phyloP scores from a whole-genome alignment of 2,888 invertebrate genomes.

The Tuta absoluta region DNA sequence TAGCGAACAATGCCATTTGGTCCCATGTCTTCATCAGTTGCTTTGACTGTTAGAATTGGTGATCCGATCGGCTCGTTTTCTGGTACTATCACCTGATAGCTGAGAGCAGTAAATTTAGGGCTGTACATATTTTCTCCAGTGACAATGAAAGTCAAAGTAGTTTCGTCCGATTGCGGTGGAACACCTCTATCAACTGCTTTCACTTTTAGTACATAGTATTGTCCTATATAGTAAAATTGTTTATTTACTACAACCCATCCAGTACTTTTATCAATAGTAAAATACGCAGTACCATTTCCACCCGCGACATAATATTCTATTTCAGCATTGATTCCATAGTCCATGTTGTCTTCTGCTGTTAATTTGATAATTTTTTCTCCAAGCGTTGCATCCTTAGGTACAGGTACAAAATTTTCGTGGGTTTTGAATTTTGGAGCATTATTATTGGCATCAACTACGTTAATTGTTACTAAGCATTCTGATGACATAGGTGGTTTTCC shows the following conservation, averaged over 20 bases:
- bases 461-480: slow-evolving; percentile 91
- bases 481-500: slow-evolving; percentile 97
- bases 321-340: slow-evolving; percentile 94
- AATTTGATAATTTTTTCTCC: slow-evolving; percentile 88
- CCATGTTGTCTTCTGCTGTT: slow-evolving; percentile 87
- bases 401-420: slow-evolving; percentile 88
- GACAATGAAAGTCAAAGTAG: slow-evolving; percentile 86
- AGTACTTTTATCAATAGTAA: slow-evolving; percentile 86
- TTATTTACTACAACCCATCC: slow-evolving; percentile 91
- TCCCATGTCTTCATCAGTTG: slow-evolving; percentile 92
- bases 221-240: slow-evolving; percentile 79
- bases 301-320: slow-evolving; percentile 88
- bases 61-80: slow-evolving; percentile 95
- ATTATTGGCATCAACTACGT: slow-evolving; percentile 95
- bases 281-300: slow-evolving; percentile 89
- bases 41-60: slow-evolving; percentile 90
- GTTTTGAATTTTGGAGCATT: slow-evolving; percentile 92
- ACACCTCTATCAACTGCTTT: slow-evolving; percentile 93
- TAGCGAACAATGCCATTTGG: slow-evolving; percentile 95
- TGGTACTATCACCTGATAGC: slow-evolving; percentile 94
- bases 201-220: slow-evolving; percentile 85
- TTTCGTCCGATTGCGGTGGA: slow-evolving; percentile 91
- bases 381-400: slow-evolving; percentile 87
- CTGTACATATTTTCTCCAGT: slow-evolving; percentile 91
- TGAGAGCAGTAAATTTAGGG: slow-evolving; percentile 91